Evolutionary conservation across 2,797 vertebrate genomes (phyloP).

Genomic region (Harpagifer antarcticus): DNA sequence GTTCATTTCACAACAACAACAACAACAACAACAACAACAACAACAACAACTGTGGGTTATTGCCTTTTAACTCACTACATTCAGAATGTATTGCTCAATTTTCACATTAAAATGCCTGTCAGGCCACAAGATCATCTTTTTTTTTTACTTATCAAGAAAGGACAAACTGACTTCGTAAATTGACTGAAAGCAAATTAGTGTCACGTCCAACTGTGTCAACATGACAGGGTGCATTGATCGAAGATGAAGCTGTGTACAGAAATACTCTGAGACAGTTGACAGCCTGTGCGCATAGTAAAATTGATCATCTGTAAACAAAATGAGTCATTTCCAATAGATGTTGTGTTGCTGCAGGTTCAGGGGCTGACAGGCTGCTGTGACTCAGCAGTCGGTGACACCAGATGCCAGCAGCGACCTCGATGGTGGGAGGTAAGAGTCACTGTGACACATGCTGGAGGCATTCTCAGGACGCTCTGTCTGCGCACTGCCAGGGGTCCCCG

Average conservation of each 20-base stretch:
- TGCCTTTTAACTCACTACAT: conserved; percentile 13
- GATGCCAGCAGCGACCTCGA: conserved; percentile 45
- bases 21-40: too few relatives aligned
- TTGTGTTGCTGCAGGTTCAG: conserved; percentile 34
- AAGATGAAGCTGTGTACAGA: conserved; percentile 17
- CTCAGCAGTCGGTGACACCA: conserved; percentile 75
- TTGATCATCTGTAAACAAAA: conserved; percentile 28
- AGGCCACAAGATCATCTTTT: neutral
- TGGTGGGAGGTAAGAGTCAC: conserved; percentile 74
- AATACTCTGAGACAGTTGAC: conserved; percentile 19
- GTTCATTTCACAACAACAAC: neutral
- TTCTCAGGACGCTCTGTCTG: conserved; percentile 55
- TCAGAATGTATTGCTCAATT: neutral
- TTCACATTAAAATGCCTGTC: neutral
- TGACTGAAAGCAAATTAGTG: conserved; percentile 16
- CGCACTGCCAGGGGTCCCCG: conserved; percentile 43
- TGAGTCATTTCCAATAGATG: conserved; percentile 37
- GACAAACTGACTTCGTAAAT: conserved; percentile 6
- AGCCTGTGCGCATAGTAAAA: conserved; percentile 1
- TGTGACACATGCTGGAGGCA: conserved; percentile 71
- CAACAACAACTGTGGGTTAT: neutral
- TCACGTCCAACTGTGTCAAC: conserved; percentile 41
- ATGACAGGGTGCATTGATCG: conserved; percentile 10
- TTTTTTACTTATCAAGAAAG: neutral
- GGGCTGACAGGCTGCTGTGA: conserved; percentile 61